Percentiles rank a stretch among this genome's conserved stretches.
Evolutionary conservation across 2,797 vertebrate species (phyloP).

Genomic region (Ambastaia sidthimunki): DNA sequence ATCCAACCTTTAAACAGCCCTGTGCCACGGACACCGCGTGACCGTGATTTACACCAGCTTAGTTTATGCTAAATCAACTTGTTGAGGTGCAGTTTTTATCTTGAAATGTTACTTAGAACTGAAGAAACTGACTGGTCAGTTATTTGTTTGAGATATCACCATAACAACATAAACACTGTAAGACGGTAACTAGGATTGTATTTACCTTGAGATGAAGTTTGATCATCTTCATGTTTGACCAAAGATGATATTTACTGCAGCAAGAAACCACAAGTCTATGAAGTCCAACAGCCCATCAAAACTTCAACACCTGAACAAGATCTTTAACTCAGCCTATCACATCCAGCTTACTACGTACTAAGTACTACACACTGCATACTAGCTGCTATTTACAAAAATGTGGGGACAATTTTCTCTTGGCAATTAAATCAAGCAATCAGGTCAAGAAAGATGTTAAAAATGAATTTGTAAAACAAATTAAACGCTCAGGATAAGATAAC

Average conservation of each 20-base stretch:
- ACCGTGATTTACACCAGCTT: conserved; percentile 16
- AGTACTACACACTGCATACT: neutral
- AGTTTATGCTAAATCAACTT: conserved; percentile 35
- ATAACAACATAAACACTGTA: conserved; percentile 7
- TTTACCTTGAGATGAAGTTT: conserved; percentile 16
- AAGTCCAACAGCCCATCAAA: neutral
- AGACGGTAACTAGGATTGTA: neutral
- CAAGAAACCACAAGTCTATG: neutral
- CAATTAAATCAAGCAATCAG: too few species aligned
- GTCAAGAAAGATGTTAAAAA: neutral
- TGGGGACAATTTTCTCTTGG: too few species aligned
- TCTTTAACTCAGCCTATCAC: neutral
- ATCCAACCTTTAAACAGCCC: conserved; percentile 41
- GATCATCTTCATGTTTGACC: neutral
- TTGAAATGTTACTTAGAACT: neutral
- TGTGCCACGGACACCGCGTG: conserved; percentile 8
- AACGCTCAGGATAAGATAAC: too few species aligned
- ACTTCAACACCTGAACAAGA: conserved; percentile 14
- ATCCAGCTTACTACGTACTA: neutral
- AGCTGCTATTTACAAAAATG: neutral
- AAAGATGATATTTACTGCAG: neutral
- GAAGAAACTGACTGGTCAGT: neutral
- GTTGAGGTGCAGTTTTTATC: conserved; percentile 2
- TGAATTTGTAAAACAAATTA: too few species aligned
- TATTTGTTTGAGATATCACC: conserved; percentile 22